Conservation (phyloP, 2,113 vertebrate species). For the Hydrolagus affinis region DNA sequence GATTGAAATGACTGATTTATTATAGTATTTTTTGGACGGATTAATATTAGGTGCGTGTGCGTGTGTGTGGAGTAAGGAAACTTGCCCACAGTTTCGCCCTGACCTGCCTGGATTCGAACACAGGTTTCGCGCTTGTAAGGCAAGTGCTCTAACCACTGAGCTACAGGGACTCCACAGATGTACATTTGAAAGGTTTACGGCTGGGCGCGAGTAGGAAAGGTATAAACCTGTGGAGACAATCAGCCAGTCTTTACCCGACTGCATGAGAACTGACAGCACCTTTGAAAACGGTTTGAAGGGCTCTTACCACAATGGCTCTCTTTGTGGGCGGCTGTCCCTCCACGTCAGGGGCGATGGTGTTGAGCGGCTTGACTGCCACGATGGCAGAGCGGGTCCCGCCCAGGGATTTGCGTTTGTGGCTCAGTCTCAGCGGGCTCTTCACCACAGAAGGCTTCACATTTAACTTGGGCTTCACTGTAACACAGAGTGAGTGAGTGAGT, state of each 20-base stretch:
- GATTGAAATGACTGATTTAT: no score
- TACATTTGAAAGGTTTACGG: background rate
- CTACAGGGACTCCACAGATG: background rate
- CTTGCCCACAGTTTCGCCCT: no score
- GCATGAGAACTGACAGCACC: background rate
- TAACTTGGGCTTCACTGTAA: slow-evolving; percentile 70
- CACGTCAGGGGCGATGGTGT: slow-evolving; percentile 36
- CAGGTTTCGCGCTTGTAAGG: no score
- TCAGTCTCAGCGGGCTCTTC: slow-evolving; percentile 58
- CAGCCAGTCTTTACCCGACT: background rate
- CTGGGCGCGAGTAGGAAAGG: background rate
- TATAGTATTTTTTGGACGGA: no score
- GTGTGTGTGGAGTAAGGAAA: no score
- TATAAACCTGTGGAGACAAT: background rate
- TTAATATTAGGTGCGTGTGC: no score
- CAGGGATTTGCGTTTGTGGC: slow-evolving; percentile 58
- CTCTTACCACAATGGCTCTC: slow-evolving; percentile 47
- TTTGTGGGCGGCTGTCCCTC: slow-evolving; percentile 38
- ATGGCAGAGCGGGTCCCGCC: slow-evolving; percentile 60
- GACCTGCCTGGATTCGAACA: no score
- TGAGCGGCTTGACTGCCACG: slow-evolving; percentile 76
- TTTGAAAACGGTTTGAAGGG: background rate
- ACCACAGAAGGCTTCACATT: slow-evolving; percentile 72
- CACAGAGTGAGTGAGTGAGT: rapidly evolving
- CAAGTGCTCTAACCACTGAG: no score